These are phyloP conservation scores for Bursaphelenchus okinawaensis DNA, from an alignment of 2,888 invertebrate genomes.

Conservation along the genomic window DNA sequence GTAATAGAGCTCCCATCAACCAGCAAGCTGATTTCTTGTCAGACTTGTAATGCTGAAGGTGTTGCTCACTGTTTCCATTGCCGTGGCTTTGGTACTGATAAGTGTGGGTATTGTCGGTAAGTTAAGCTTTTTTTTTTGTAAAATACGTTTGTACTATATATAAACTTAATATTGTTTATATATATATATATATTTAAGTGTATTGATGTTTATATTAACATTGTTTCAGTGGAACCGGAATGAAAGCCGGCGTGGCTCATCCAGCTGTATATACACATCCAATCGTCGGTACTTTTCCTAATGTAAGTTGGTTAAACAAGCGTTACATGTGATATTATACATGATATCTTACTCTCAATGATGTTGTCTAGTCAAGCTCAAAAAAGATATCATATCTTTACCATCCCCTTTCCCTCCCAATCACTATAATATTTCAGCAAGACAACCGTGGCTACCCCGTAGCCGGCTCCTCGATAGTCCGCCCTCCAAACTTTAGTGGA, in stretches of 20 bases:
- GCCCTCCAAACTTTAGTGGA: slow-evolving; percentile 19
- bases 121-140: neutral
- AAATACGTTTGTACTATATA: neutral
- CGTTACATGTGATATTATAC: too few species aligned
- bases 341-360: too few species aligned
- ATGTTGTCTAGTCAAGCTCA: too few species aligned
- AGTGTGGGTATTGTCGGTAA: slow-evolving; percentile 53
- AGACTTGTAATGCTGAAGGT: slow-evolving; percentile 49
- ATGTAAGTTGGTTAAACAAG: slow-evolving; percentile 28
- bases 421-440: slow-evolving; percentile 34
- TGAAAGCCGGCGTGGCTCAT: slow-evolving; percentile 58
- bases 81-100: slow-evolving; percentile 53
- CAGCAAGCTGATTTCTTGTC: slow-evolving; percentile 42
- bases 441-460: slow-evolving; percentile 51
- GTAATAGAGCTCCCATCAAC: slow-evolving; percentile 52
- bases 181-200: too few species aligned
- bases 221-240: slow-evolving; percentile 54
- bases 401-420: too few species aligned
- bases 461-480: slow-evolving; percentile 44
- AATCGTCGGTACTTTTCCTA: slow-evolving; percentile 54
- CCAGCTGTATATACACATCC: slow-evolving; percentile 57
- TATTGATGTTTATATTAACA: too few species aligned
- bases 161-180: too few species aligned
- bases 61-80: slow-evolving; percentile 56
- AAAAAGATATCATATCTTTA: too few species aligned